Evolutionary conservation across 92 coral and sea anemone species (phyloP).

Genomic region (Zoanthus solanderi): DNA sequence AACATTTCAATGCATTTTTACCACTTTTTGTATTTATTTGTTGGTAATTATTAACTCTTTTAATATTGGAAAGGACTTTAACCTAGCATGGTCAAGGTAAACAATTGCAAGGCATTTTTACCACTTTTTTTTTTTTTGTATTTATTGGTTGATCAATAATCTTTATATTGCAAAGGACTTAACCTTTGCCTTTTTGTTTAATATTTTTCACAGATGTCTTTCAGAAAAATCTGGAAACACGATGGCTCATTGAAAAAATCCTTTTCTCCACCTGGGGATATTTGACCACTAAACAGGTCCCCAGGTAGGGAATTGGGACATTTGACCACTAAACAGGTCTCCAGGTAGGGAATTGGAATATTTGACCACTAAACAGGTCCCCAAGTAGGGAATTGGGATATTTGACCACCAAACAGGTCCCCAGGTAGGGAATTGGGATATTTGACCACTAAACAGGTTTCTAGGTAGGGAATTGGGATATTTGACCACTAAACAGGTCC

Average conservation of each 20-base stretch:
- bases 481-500: too few species aligned
- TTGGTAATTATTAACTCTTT: background rate
- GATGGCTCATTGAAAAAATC: background rate
- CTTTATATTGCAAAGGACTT: background rate
- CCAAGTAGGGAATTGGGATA: too few species aligned
- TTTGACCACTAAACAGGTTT: too few species aligned
- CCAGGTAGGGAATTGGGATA: too few species aligned
- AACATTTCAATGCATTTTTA: conserved; percentile 5
- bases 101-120: background rate
- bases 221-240: conserved; percentile 1
- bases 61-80: background rate
- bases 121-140: background rate
- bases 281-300: too few species aligned
- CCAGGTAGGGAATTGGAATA: too few species aligned
- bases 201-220: background rate
- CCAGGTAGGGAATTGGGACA: too few species aligned
- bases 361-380: too few species aligned
- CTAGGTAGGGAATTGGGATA: too few species aligned
- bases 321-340: too few species aligned
- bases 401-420: too few species aligned
- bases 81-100: conserved; percentile 6
- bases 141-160: background rate
- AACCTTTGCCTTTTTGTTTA: background rate
- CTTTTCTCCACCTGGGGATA: background rate
- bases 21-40: background rate